Base-by-base conservation (phyloP, 2,888 invertebrate genomes). In the Neocrepidodera transversa region DNA sequence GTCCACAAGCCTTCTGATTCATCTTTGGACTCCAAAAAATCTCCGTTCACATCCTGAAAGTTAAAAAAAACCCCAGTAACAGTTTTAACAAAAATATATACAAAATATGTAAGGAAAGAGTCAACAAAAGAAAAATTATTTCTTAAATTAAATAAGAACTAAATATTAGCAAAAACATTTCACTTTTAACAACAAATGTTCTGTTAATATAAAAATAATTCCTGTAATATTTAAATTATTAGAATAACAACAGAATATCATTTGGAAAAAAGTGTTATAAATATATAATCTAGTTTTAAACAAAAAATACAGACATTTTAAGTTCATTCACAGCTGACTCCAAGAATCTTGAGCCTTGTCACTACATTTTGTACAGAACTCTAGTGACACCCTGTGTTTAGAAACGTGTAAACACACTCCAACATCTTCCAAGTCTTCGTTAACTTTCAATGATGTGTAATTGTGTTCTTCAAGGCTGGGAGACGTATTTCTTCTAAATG, bases 401-500 rank as follows among this genome's bases (percentile, higher is more conserved):
- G 83, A 82, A 11, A 85, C 81, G 68, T 86, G 85, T 10, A 86
- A 75, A 69, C 86, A 86, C 13, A 86, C 80, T 11, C 85, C 85
- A 47, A 80, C 78, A 66, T 80, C 79, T 10, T 79, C 76, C 16
- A 17, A 8, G 7, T 76, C 48, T 5, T 49, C 45, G 38, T 36
- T 26, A 28, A 58, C 40, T 16, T 32, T 20, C 20, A 26, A 18
- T 6, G 60, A 28, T 7, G 71, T 74, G 59, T 78, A 78, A 69
- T 71, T 74, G 58, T 77, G 77, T 60, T 78, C 78, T 32, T 68
- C 66, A 26, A 67, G 35, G 20, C 56, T 54, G 2, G 45, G 20
- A n/a, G 45, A 32, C n/a, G 2, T 32, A 13, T 13, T 32, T 13
- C 32, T 13, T 11, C 11, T 32, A 32, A 32, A 32, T 11, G 11